Percentiles rank a stretch among this genome's conserved stretches.
phyloP scores from a whole-genome alignment of 2,888 invertebrate species.

The Metallyticus violacea region DNA sequence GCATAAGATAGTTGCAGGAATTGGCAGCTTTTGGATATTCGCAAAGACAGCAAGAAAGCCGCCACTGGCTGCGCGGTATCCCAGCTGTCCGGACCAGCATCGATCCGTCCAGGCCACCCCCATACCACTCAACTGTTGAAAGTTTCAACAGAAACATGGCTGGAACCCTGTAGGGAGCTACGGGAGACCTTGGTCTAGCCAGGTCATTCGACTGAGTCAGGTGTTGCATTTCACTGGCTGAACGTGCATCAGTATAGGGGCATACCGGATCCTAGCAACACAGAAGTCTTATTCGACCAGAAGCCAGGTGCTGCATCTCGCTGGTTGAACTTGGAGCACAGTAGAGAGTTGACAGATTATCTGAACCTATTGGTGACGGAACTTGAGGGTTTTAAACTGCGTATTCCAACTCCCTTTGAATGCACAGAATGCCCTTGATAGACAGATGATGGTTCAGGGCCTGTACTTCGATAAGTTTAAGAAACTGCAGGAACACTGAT shows the following conservation, averaged over 20 bases:
- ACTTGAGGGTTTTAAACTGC: too few species aligned
- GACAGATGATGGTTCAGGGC: too few species aligned
- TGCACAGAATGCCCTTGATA: too few species aligned
- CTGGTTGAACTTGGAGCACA: too few species aligned
- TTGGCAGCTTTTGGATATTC: not conserved
- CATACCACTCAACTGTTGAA: constrained; percentile 9
- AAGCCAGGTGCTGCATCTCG: too few species aligned
- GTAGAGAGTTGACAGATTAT: too few species aligned
- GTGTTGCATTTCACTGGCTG: not conserved
- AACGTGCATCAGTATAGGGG: not conserved
- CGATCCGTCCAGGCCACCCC: not conserved
- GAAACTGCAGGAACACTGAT: too few species aligned
- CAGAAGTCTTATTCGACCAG: too few species aligned
- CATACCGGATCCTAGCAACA: not conserved
- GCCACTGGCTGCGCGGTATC: not conserved
- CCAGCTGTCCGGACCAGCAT: not conserved
- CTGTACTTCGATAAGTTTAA: too few species aligned
- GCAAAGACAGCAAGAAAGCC: not conserved
- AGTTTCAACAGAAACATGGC: not conserved
- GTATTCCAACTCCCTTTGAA: too few species aligned
- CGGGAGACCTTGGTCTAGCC: not conserved
- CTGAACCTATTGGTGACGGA: too few species aligned
- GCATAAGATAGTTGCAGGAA: too few species aligned
- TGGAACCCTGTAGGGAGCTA: not conserved
- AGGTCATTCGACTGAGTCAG: not conserved